A percentile compares a stretch with the other conserved stretches of the same genome.
These are phyloP conservation scores for Cephonodes hylas DNA, from an alignment of 2,888 invertebrate genomes.

Conservation along the genomic window DNA sequence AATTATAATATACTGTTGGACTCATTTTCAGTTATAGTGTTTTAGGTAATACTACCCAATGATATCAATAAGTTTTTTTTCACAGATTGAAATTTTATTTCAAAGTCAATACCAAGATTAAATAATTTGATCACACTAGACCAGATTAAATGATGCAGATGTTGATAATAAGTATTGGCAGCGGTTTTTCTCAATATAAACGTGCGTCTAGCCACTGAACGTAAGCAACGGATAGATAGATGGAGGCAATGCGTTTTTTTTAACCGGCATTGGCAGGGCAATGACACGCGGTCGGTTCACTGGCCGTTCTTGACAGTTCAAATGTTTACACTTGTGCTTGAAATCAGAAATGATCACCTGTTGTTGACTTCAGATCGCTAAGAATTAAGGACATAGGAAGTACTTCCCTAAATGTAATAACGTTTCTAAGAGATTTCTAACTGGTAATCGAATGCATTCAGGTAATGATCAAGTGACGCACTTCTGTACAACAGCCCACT, in stretches of 20 bases:
- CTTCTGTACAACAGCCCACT: constrained; percentile 28
- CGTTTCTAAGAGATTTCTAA: not conserved
- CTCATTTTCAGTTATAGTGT: too few species aligned
- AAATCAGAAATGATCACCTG: constrained; percentile 67
- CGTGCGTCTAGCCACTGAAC: constrained; percentile 48
- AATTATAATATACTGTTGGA: too few species aligned
- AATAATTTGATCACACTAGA: not conserved
- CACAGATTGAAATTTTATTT: not conserved
- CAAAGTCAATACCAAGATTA: not conserved
- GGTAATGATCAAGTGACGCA: not conserved
- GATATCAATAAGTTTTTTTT: not conserved
- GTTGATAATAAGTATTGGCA: constrained; percentile 22
- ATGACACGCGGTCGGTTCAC: constrained; percentile 75
- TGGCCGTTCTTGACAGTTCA: constrained; percentile 81
- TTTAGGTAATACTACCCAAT: not conserved
- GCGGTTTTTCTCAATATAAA: constrained; percentile 45
- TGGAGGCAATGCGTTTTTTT: constrained; percentile 75
- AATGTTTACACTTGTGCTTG: constrained; percentile 70
- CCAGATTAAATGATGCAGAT: not conserved
- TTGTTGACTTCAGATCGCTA: constrained; percentile 45
- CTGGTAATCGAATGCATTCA: not conserved
- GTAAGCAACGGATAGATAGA: constrained; percentile 60
- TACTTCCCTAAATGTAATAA: not conserved
- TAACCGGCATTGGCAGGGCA: constrained; percentile 76
- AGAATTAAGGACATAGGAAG: not conserved